Percentiles rank a stretch among this genome's conserved stretches.
Conservation (phyloP, 2,113 vertebrate species). For the Oostethus manadensis region DNA sequence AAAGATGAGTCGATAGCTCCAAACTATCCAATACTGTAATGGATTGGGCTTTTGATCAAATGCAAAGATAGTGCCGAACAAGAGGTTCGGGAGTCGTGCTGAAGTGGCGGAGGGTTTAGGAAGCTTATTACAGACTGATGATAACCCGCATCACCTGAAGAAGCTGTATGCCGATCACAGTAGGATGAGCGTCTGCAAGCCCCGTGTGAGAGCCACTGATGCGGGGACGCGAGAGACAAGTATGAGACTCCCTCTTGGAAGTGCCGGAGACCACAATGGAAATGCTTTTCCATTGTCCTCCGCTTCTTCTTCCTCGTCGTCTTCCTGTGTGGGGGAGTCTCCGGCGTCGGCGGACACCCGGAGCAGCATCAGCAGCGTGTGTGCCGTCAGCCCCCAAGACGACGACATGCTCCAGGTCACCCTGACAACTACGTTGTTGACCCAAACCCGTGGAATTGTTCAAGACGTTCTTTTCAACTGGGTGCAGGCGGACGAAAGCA, state of each 20-base stretch:
- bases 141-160: neutral
- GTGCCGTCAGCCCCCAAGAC: slow-evolving; percentile 49
- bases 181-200: slow-evolving; percentile 47
- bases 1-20: neutral
- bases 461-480: slow-evolving; percentile 24
- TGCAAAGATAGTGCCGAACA: neutral
- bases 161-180: neutral
- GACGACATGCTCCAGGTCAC: slow-evolving; percentile 59
- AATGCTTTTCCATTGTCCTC: slow-evolving; percentile 48
- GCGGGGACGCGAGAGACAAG: slow-evolving; percentile 1
- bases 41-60: slow-evolving; percentile 7
- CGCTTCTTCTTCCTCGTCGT: slow-evolving; percentile 40
- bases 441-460: neutral
- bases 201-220: slow-evolving; percentile 3
- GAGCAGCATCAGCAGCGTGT: slow-evolving; percentile 46
- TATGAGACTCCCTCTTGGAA: slow-evolving; percentile 49
- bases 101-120: too few relatives aligned
- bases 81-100: neutral
- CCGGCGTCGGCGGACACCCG: slow-evolving; percentile 54
- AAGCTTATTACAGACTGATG: neutral
- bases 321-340: slow-evolving; percentile 46
- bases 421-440: slow-evolving; percentile 12
- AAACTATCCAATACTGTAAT: neutral
- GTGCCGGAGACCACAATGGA: slow-evolving; percentile 41
- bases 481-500: slow-evolving; percentile 4